phyloP scores from a whole-genome alignment of 2,888 invertebrate genomes.

The Cephus nigrinus region DNA sequence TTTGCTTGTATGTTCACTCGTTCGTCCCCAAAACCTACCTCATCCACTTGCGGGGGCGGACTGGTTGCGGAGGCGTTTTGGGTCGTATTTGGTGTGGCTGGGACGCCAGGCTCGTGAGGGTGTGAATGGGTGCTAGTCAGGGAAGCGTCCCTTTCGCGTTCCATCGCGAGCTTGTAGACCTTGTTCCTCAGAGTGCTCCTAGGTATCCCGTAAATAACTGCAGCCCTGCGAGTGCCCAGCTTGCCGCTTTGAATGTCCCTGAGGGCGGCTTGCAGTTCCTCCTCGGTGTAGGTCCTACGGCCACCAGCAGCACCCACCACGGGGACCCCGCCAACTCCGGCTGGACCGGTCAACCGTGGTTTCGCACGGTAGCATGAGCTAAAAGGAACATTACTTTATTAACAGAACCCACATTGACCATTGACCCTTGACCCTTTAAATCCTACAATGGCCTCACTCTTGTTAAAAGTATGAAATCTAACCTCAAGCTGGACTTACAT shows the following conservation, averaged over 20 bases:
- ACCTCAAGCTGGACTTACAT: neutral
- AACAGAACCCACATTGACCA: neutral
- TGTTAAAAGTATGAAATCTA: neutral
- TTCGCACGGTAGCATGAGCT: slow-evolving; percentile 74
- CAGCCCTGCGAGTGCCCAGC: slow-evolving; percentile 91
- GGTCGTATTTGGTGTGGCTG: slow-evolving; percentile 52
- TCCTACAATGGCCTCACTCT: neutral
- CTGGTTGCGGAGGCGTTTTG: slow-evolving; percentile 61
- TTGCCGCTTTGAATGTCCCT: slow-evolving; percentile 93
- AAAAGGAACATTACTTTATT: slow-evolving; percentile 25
- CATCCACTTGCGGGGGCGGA: slow-evolving; percentile 62
- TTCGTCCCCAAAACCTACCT: slow-evolving; percentile 62
- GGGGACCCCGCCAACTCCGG: slow-evolving; percentile 86
- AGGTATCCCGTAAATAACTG: slow-evolving; percentile 96
- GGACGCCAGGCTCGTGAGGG: slow-evolving; percentile 56
- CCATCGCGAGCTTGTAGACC: slow-evolving; percentile 85
- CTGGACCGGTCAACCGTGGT: slow-evolving; percentile 74
- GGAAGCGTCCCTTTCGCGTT: slow-evolving; percentile 77
- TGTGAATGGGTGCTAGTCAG: slow-evolving; percentile 64
- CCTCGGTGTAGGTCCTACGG: slow-evolving; percentile 92
- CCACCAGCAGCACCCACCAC: slow-evolving; percentile 74
- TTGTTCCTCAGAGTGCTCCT: slow-evolving; percentile 96
- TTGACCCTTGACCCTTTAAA: neutral
- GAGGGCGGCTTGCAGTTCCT: slow-evolving; percentile 93
- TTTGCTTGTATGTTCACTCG: slow-evolving; percentile 15